These are phyloP conservation scores for Cotesia congregata DNA, from an alignment of 2,888 invertebrate genomes.

Conservation along the genomic window DNA sequence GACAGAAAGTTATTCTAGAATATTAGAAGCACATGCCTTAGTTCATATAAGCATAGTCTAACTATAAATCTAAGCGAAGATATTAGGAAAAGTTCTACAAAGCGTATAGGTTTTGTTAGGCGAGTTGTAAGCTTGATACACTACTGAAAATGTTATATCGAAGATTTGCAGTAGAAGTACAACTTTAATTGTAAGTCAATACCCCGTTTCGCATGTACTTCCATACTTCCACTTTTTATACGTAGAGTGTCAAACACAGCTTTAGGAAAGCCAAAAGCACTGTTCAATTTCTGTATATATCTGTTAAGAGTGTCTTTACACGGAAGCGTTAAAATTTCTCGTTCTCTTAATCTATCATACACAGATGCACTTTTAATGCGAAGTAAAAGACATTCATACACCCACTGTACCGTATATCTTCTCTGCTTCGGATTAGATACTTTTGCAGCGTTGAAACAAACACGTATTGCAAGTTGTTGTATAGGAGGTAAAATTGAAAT, in stretches of 20 bases:
- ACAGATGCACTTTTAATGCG: slow-evolving; percentile 16
- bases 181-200: slow-evolving; percentile 17
- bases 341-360: not conserved
- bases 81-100: not conserved
- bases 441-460: slow-evolving; percentile 6
- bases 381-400: slow-evolving; percentile 21
- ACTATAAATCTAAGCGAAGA: not conserved
- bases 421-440: not conserved
- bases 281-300: slow-evolving; percentile 44
- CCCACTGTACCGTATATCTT: slow-evolving; percentile 2
- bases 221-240: slow-evolving; percentile 44
- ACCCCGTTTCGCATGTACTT: slow-evolving; percentile 39
- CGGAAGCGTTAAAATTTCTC: slow-evolving; percentile 40
- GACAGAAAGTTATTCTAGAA: not conserved
- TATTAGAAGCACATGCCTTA: not conserved
- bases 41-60: not conserved
- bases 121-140: not conserved
- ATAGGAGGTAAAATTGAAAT: not conserved
- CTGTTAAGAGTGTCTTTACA: slow-evolving; percentile 42
- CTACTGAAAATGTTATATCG: not conserved
- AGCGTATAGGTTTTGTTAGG: not conserved
- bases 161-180: slow-evolving; percentile 10
- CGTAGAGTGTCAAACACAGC: slow-evolving; percentile 38
- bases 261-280: slow-evolving; percentile 43
- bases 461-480: not conserved